Evolutionary conservation across 2,113 vertebrate genomes (phyloP).

Genomic region (Limanda limanda): DNA sequence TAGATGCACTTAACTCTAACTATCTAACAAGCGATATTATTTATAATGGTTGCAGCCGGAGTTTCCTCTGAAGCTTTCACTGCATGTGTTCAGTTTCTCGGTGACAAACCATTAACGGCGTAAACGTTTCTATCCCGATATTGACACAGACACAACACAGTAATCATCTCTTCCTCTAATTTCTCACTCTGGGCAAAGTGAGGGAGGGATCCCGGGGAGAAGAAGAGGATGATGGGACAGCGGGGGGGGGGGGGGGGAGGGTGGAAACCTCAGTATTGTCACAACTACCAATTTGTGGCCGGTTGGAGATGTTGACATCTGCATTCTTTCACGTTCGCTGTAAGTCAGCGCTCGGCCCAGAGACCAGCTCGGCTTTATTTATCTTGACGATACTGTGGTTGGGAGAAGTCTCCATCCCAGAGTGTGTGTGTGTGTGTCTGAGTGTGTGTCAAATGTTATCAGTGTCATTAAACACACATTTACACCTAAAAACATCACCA

Average conservation of each 20-base stretch:
- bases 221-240: not conserved
- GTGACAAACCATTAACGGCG: not conserved
- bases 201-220: conserved; percentile 30
- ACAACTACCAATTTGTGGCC: conserved; percentile 78
- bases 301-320: conserved; percentile 75
- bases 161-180: not conserved
- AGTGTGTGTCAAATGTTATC: conserved; percentile 5
- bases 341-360: conserved; percentile 18
- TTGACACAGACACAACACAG: not conserved
- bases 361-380: conserved; percentile 77
- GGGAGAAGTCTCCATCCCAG: conserved; percentile 35
- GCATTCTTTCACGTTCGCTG: conserved; percentile 79
- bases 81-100: not conserved
- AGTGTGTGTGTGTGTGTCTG: conserved; percentile 3
- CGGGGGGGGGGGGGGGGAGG: conserved; percentile 20
- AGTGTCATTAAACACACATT: no score
- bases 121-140: not conserved
- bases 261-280: conserved; percentile 75
- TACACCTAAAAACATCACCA: no score
- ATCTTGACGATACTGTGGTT: conserved; percentile 66
- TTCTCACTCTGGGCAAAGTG: conserved; percentile 4
- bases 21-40: no score
- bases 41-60: no score
- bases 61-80: no score
- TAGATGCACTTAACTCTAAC: no score